A percentile compares a stretch with the other conserved stretches of the same genome.
Conservation (phyloP, 2,888 invertebrate species). For the Ichneumoninae sp. region DNA sequence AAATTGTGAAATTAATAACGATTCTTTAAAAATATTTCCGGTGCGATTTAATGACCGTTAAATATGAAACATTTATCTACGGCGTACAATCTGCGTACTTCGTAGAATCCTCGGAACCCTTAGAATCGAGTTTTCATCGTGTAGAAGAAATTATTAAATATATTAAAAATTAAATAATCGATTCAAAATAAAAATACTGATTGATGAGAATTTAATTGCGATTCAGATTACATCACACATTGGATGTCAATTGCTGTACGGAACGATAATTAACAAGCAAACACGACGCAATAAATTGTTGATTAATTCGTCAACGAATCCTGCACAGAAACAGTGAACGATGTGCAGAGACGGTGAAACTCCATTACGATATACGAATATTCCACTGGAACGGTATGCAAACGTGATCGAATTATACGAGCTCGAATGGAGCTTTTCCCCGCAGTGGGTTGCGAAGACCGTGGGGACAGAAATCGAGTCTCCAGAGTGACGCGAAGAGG, state of each 20-base stretch:
- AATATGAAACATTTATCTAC: too few relatives aligned
- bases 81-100: too few relatives aligned
- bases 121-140: too few relatives aligned
- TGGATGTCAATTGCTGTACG: neutral
- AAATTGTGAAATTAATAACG: too few relatives aligned
- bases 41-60: too few relatives aligned
- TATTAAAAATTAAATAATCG: too few relatives aligned
- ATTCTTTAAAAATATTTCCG: too few relatives aligned
- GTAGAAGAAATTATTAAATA: too few relatives aligned
- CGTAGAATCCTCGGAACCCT: too few relatives aligned
- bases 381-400: slow-evolving; percentile 51
- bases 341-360: neutral
- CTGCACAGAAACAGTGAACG: neutral
- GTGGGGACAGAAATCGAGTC: slow-evolving; percentile 17
- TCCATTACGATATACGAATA: slow-evolving; percentile 42
- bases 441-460: neutral
- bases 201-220: too few relatives aligned
- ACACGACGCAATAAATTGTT: neutral
- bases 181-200: neutral
- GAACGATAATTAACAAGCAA: neutral
- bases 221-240: neutral
- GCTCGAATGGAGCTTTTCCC: slow-evolving; percentile 53
- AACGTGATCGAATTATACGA: slow-evolving; percentile 55
- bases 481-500: slow-evolving; percentile 22
- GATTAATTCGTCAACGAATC: neutral